A percentile compares a stretch with the other conserved stretches of the same genome.
Evolutionary conservation across 2,797 vertebrate genomes (phyloP).

Genomic region (Anguilla marmorata): DNA sequence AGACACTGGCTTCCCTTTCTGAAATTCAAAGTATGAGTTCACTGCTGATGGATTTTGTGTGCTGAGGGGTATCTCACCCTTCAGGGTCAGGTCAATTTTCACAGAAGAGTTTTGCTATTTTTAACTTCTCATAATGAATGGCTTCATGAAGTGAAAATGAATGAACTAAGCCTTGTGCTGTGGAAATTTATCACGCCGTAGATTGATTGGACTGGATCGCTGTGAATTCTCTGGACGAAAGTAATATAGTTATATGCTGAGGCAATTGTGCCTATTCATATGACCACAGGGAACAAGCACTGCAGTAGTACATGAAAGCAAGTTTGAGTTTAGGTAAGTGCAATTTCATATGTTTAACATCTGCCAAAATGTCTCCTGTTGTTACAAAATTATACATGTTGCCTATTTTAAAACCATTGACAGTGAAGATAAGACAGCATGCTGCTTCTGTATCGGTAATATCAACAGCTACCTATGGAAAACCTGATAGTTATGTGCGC

Average conservation of each 20-base stretch:
- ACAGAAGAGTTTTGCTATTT: background rate
- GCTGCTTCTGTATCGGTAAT: background rate
- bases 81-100: background rate
- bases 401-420: background rate
- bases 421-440: background rate
- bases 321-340: background rate
- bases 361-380: background rate
- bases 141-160: background rate
- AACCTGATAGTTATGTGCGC: background rate
- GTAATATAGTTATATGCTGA: background rate
- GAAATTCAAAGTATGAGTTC: background rate
- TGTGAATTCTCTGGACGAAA: background rate
- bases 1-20: background rate
- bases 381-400: background rate
- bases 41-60: background rate
- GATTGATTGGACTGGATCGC: background rate
- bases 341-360: background rate
- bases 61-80: background rate
- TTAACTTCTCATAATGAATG: background rate
- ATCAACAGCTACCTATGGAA: background rate
- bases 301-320: background rate
- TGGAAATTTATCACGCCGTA: background rate
- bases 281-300: background rate
- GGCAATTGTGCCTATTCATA: background rate
- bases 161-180: background rate